A percentile compares a stretch with the other conserved stretches of the same genome.
Conservation (phyloP, 2,888 invertebrate species). For the Lysandra coridon region DNA sequence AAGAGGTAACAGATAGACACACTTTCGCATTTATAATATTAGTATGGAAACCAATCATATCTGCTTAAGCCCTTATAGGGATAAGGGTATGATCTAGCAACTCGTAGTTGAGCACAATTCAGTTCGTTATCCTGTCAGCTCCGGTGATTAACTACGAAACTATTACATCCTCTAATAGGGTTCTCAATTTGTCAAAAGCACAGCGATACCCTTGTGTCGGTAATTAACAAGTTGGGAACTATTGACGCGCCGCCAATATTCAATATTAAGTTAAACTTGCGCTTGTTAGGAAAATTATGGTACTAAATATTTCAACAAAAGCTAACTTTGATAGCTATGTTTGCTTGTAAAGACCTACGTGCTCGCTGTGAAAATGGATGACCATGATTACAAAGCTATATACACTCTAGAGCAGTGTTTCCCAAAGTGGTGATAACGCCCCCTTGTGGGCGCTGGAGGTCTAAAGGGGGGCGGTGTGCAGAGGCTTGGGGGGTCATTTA, state of each 20-base stretch:
- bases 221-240: constrained; percentile 22
- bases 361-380: too few species aligned
- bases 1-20: too few species aligned
- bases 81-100: background rate
- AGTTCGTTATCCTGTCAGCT: constrained; percentile 12
- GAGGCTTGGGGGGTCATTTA: too few species aligned
- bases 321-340: background rate
- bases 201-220: constrained; percentile 23
- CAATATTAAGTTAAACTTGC: constrained; percentile 20
- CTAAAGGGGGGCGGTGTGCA: too few species aligned
- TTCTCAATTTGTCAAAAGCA: constrained; percentile 26
- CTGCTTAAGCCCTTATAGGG: background rate
- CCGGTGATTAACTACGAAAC: background rate
- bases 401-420: too few species aligned
- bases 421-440: too few species aligned
- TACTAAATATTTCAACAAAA: background rate
- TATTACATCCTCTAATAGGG: background rate
- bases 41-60: background rate
- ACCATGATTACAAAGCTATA: too few species aligned
- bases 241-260: constrained; percentile 6
- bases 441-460: too few species aligned
- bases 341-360: background rate
- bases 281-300: constrained; percentile 3
- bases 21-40: too few species aligned
- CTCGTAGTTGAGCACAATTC: background rate